Base-by-base conservation (phyloP, 2,797 vertebrate genomes). In the Sparidentex hasta region DNA sequence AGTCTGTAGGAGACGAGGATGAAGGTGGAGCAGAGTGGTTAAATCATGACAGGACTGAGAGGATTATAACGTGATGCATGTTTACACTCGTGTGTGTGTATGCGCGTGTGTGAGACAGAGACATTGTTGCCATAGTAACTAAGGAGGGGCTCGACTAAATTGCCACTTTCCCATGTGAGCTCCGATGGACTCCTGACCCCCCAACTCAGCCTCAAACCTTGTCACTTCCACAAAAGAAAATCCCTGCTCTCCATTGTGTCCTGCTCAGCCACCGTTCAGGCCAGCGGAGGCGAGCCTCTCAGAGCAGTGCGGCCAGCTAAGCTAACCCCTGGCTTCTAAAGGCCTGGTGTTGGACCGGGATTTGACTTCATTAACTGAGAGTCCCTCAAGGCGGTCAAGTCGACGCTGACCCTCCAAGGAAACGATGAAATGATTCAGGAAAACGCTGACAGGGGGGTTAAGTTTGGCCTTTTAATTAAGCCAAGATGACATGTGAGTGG, bases 141-240 rank as follows among this genome's bases (percentile, higher is more conserved):
- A 51, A 74, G 79, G 52, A 80, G 65, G 59, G 74, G 71, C 77
- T 82, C 2, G 29, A 21, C 72, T 87, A 79, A 90, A 87, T 78
- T 85, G 82, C 38, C 74, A 84, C 81, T 85, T 88, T 90, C 89
- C 89, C 71, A 87, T 78, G 84, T 81, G 58, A 86, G 61, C 71
- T 86, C 79, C 78, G 80, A 87, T 84, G 79, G 64, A 58, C 77
- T 72, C 33, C 80, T 79, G 65, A 78, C 69, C 84, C 63, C 47
- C 16, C 29, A 27, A 76, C 71, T 78, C 52, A 56, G 51, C 81
- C 63, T 68, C 72, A 88, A 85, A 88, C 86, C 67, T 55, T 87
- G 88, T 88, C 89, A 90, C 86, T 83, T 89, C 67, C 41, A 91
- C 82, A 92, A 91, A 90, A 84, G 79, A 73, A 84, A 87, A 90